phyloP scores from a whole-genome alignment of 2,888 invertebrate genomes.

The Oscheius myriophilus region DNA sequence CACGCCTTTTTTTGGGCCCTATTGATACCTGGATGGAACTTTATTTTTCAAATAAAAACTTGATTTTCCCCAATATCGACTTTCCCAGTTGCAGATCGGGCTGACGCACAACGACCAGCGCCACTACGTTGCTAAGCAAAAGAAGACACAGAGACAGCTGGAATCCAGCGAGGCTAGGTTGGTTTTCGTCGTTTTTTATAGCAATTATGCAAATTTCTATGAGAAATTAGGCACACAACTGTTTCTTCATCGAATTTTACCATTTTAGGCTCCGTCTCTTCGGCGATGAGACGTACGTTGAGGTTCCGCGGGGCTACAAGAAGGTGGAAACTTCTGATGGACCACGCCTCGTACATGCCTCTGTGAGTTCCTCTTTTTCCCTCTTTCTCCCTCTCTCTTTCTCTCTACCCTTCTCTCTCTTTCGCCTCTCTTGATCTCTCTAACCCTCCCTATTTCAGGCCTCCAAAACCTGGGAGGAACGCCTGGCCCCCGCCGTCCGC shows the following conservation, averaged over 20 bases:
- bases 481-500: slow-evolving; percentile 16
- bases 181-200: not conserved
- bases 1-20: no score
- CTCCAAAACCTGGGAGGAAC: slow-evolving; percentile 26
- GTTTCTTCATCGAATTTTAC: not conserved
- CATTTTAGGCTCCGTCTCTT: slow-evolving; percentile 27
- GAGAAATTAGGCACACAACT: not conserved
- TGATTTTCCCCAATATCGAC: not conserved
- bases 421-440: no score
- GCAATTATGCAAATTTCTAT: not conserved
- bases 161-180: slow-evolving; percentile 32
- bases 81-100: no score
- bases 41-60: not conserved
- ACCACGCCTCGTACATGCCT: slow-evolving; percentile 19
- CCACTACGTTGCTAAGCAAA: not conserved
- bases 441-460: not conserved
- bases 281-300: slow-evolving; percentile 27
- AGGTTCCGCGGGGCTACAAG: slow-evolving; percentile 27
- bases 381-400: no score
- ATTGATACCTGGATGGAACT: no score
- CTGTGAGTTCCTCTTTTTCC: slow-evolving; percentile 5
- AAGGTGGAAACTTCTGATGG: slow-evolving; percentile 29
- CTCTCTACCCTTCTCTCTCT: no score
- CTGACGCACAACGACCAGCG: slow-evolving; percentile 9
- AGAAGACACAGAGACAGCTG: slow-evolving; percentile 30